Evolutionary conservation across 1,140 invertebrate genomes (phyloP).

Genomic region (Drosophila punjabiensis): DNA sequence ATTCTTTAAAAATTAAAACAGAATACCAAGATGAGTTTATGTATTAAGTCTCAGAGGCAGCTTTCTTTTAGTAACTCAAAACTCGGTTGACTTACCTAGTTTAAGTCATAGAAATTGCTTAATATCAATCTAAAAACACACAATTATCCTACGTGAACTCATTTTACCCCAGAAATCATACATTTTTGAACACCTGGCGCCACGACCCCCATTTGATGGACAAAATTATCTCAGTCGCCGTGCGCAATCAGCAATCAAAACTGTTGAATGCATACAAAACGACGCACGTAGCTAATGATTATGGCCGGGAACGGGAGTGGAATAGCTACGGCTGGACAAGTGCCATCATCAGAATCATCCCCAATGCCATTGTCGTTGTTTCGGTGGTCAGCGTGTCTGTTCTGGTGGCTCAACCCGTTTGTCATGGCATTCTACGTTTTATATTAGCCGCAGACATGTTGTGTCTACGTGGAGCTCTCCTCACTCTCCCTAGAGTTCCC

Average conservation of each 20-base stretch:
- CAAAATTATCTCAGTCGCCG: slow-evolving; percentile 24
- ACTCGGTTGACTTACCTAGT: too few relatives aligned
- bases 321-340: slow-evolving; percentile 47
- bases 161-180: not conserved
- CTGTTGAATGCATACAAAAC: slow-evolving; percentile 74
- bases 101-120: not conserved
- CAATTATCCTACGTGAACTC: not conserved
- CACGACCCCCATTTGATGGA: not conserved
- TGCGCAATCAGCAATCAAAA: slow-evolving; percentile 66
- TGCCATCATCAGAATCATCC: slow-evolving; percentile 38
- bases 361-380: slow-evolving; percentile 13
- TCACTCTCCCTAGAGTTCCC: not conserved
- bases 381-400: slow-evolving; percentile 39
- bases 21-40: too few relatives aligned
- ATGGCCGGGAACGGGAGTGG: slow-evolving; percentile 59
- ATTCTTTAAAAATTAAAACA: not conserved
- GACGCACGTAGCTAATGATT: slow-evolving; percentile 68
- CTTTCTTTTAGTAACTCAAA: not conserved
- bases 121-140: not conserved
- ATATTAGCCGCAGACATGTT: slow-evolving; percentile 82
- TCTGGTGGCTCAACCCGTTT: slow-evolving; percentile 52
- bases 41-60: not conserved
- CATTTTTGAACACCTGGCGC: slow-evolving; percentile 3
- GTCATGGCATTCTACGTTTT: slow-evolving; percentile 77
- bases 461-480: slow-evolving; percentile 42